Evolutionary conservation across 2,888 invertebrate species (phyloP).

Genomic region (Chalcis sispes): DNA sequence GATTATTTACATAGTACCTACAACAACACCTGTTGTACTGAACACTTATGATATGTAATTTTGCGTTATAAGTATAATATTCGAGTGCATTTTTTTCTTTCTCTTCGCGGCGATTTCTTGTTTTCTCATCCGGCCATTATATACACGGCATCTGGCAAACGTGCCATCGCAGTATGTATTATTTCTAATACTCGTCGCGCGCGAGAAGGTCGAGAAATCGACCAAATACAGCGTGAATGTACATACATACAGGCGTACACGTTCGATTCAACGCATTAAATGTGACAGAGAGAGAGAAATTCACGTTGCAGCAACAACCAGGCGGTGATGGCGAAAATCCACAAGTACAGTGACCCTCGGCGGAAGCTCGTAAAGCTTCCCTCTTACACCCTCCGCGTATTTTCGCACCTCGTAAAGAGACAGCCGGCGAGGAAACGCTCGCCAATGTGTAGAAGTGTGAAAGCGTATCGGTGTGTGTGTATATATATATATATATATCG

Average conservation of each 20-base stretch:
- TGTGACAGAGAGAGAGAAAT: no score
- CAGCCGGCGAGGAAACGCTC: background rate
- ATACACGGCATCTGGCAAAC: slow-evolving; percentile 15
- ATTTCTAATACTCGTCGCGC: slow-evolving; percentile 29
- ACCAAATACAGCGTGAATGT: background rate
- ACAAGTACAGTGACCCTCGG: background rate
- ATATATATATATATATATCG: slow-evolving; percentile 1
- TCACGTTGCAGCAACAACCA: no score
- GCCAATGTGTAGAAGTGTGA: no score
- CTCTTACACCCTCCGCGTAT: background rate
- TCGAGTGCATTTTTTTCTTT: no score
- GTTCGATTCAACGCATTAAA: no score
- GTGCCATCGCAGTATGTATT: slow-evolving; percentile 12
- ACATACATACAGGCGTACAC: background rate
- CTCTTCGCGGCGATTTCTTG: background rate
- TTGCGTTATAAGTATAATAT: no score
- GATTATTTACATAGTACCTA: no score
- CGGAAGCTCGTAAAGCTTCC: slow-evolving; percentile 34
- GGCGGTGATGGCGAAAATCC: background rate
- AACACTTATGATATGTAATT: no score
- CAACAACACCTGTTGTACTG: no score
- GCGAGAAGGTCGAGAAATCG: background rate
- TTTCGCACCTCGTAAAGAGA: slow-evolving; percentile 35
- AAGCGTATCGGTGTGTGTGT: background rate
- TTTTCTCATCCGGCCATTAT: slow-evolving; percentile 13